phyloP scores from a whole-genome alignment of 2,888 invertebrate genomes.

The Nyleta sp. region DNA sequence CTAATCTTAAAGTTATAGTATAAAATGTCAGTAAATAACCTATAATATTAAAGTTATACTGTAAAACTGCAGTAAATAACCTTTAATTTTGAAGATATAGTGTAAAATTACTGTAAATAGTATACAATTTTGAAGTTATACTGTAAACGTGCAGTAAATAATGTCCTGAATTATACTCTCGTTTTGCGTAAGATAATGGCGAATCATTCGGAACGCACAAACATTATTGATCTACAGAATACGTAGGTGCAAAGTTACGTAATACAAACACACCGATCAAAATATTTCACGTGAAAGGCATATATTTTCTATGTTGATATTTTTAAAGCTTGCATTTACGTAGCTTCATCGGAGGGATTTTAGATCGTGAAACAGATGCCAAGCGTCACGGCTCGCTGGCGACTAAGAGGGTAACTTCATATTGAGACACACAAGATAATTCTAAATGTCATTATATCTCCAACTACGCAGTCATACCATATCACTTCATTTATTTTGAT shows the following conservation, averaged over 20 bases:
- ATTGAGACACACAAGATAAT: slow-evolving; percentile 82
- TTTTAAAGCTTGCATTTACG: slow-evolving; percentile 41
- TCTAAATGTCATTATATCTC: slow-evolving; percentile 80
- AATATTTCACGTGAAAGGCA: background rate
- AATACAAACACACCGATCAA: background rate
- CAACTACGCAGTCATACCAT: slow-evolving; percentile 60
- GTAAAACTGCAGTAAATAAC: too few species aligned
- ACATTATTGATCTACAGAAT: too few species aligned
- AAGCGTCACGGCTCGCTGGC: slow-evolving; percentile 82
- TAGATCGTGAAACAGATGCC: slow-evolving; percentile 79
- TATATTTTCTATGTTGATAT: slow-evolving; percentile 18
- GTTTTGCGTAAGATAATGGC: too few species aligned
- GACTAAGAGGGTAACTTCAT: slow-evolving; percentile 79
- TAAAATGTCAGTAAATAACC: too few species aligned
- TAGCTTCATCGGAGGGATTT: slow-evolving; percentile 53
- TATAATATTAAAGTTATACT: too few species aligned
- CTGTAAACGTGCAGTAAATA: too few species aligned
- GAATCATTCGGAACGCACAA: too few species aligned
- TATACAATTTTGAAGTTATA: too few species aligned
- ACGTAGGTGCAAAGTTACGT: background rate
- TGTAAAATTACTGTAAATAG: too few species aligned
- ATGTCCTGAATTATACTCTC: too few species aligned
- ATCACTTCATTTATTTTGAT: slow-evolving; percentile 59
- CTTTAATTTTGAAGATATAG: too few species aligned
- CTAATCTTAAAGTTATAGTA: too few species aligned